Percentiles rank a stretch among this genome's conserved stretches.
Conservation (phyloP, 1,140 invertebrate genomes). For the Drosophila saltans region DNA sequence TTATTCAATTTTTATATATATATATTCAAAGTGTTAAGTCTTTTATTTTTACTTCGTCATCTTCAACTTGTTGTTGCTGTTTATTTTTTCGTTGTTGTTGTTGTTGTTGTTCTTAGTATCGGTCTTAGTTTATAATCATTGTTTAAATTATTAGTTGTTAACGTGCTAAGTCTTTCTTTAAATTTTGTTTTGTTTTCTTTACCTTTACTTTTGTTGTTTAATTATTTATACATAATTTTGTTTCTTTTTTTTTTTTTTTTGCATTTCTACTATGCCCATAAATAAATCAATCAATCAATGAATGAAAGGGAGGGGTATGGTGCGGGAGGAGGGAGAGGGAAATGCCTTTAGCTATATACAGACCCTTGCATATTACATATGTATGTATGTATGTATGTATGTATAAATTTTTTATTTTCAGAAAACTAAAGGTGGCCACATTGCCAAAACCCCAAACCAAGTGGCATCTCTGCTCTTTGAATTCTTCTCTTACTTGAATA, state of each 20-base stretch:
- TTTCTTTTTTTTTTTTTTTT: background rate
- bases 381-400: background rate
- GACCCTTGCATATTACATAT: slow-evolving; percentile 1
- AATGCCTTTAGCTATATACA: slow-evolving; percentile 6
- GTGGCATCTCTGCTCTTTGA: background rate
- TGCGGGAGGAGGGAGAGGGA: background rate
- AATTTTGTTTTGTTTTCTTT: slow-evolving; percentile 8
- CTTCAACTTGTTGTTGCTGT: slow-evolving; percentile 52
- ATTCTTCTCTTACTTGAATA: no score
- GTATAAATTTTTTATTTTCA: background rate
- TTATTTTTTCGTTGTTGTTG: slow-evolving; percentile 55
- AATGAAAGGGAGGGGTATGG: background rate
- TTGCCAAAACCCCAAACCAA: slow-evolving; percentile 4
- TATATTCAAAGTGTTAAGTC: slow-evolving; percentile 79
- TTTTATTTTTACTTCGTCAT: slow-evolving; percentile 59
- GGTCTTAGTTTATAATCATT: slow-evolving; percentile 49
- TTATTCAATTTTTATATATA: slow-evolving; percentile 38
- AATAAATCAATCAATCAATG: slow-evolving; percentile 7
- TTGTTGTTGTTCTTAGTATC: slow-evolving; percentile 18
- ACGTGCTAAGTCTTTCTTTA: slow-evolving; percentile 77
- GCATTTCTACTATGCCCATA: slow-evolving; percentile 6
- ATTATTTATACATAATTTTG: slow-evolving; percentile 10
- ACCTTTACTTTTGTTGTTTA: slow-evolving; percentile 25
- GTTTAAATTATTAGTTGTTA: slow-evolving; percentile 69
- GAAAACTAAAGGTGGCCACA: background rate